A percentile compares a stretch with the other conserved stretches of the same genome.
These are phyloP conservation scores for Stegophylla sp. DNA, from an alignment of 2,888 invertebrate genomes.

Conservation along the genomic window DNA sequence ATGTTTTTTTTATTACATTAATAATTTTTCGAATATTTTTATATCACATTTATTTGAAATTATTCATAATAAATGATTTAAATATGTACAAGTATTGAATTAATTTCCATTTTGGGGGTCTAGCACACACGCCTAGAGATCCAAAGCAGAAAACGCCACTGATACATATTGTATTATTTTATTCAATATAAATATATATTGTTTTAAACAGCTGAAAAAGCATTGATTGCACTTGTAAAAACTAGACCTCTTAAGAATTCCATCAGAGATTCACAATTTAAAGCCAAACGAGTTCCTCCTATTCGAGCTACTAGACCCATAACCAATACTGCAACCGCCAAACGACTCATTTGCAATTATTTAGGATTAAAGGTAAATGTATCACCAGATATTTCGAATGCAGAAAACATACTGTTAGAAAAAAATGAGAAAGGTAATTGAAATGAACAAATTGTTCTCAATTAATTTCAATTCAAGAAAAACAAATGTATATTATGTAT, in stretches of 20 bases:
- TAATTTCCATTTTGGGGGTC: no score
- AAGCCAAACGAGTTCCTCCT: conserved; percentile 76
- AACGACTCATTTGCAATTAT: conserved; percentile 83
- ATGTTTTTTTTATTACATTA: no score
- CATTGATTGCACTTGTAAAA: conserved; percentile 77
- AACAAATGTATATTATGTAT: no score
- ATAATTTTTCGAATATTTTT: no score
- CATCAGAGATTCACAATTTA: conserved; percentile 76
- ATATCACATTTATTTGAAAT: no score
- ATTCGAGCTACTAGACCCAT: conserved; percentile 82
- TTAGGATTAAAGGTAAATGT: conserved; percentile 79
- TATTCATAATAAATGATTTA: no score
- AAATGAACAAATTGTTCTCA: background rate
- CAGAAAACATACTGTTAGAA: conserved; percentile 77
- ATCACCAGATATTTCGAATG: conserved; percentile 78
- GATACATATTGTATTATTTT: no score
- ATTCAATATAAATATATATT: no score
- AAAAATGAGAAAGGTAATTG: conserved; percentile 81
- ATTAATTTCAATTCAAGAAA: no score
- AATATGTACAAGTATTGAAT: no score
- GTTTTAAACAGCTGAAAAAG: conserved; percentile 76
- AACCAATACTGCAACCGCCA: conserved; percentile 83
- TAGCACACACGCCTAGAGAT: no score
- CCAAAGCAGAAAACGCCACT: no score
- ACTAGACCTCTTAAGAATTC: conserved; percentile 81